phyloP scores from a whole-genome alignment of 2,113 vertebrate species.

The Stercorarius parasiticus region DNA sequence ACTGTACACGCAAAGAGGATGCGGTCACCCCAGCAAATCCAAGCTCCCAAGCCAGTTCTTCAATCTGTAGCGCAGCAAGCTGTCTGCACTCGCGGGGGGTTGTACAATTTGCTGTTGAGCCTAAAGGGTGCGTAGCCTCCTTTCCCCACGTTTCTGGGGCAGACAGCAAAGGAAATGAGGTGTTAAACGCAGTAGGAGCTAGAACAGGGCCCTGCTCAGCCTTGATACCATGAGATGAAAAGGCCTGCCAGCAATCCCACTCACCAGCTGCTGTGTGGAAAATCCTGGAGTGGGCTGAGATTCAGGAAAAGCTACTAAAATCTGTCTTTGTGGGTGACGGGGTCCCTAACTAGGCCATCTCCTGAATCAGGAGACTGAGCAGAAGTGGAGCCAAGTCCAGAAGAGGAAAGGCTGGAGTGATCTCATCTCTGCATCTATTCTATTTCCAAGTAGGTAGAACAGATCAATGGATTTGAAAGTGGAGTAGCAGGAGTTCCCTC shows the following conservation, averaged over 20 bases:
- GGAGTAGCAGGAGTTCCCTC: not conserved
- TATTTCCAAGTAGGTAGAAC: not conserved
- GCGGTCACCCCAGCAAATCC: not conserved
- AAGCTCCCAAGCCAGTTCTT: not conserved
- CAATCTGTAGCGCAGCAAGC: rapidly evolving
- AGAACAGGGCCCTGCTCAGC: slow-evolving; percentile 15
- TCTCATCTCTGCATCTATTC: not conserved
- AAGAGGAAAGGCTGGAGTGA: not conserved
- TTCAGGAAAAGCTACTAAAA: not conserved
- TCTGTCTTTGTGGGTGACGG: not conserved
- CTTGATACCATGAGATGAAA: slow-evolving; percentile 28
- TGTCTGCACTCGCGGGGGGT: not conserved
- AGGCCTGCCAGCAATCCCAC: slow-evolving; percentile 56
- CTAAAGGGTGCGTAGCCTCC: not conserved
- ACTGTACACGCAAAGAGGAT: rapidly evolving
- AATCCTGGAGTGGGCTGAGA: not conserved
- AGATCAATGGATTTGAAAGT: not conserved
- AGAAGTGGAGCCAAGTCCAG: not conserved
- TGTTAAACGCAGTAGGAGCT: slow-evolving; percentile 38
- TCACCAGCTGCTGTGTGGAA: slow-evolving; percentile 37
- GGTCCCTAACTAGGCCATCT: slow-evolving; percentile 11
- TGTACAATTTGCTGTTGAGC: not conserved
- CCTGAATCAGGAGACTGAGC: not conserved
- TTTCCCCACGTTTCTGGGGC: not conserved
- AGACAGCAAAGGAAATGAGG: not conserved